A percentile compares a stretch with the other conserved stretches of the same genome.
Evolutionary conservation across 2,113 vertebrate species (phyloP).

Genomic region (Tragelaphus imberbis): DNA sequence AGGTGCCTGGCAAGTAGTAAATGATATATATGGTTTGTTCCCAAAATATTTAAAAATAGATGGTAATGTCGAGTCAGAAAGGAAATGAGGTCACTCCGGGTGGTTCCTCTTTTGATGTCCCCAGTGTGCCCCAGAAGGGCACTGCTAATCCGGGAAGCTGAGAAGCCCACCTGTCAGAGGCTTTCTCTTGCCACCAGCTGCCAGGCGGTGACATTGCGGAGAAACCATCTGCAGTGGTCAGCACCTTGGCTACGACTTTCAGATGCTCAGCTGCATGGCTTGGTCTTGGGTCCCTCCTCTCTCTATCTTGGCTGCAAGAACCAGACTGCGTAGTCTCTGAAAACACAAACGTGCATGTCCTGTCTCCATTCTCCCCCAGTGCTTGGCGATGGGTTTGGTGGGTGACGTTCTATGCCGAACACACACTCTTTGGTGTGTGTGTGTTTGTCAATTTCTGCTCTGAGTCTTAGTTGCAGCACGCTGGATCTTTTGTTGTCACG

Average conservation of each 20-base stretch:
- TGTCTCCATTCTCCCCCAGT: accelerated
- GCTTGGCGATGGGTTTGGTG: accelerated
- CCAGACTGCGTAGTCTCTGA: background rate
- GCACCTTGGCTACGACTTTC: background rate
- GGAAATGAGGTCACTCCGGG: slow-evolving; percentile 57
- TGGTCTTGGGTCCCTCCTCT: background rate
- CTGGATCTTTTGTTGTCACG: background rate
- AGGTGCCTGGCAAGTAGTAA: background rate
- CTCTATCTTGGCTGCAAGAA: background rate
- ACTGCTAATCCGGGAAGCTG: slow-evolving; percentile 56
- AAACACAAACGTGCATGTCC: background rate
- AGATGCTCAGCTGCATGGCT: background rate
- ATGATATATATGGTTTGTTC: background rate
- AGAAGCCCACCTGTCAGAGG: slow-evolving; percentile 58
- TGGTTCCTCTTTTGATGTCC: slow-evolving; percentile 47
- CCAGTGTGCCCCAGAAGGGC: slow-evolving; percentile 43
- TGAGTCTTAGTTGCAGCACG: background rate
- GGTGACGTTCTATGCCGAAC: accelerated
- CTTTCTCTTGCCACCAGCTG: slow-evolving; percentile 28
- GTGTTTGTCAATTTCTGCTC: background rate
- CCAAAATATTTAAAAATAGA: slow-evolving; percentile 42
- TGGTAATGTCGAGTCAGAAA: background rate
- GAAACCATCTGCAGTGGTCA: background rate
- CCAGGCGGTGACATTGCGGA: background rate
- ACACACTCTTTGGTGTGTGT: background rate